Base-by-base conservation (phyloP, 2,113 vertebrate species). In the Todiramphus chloris region DNA sequence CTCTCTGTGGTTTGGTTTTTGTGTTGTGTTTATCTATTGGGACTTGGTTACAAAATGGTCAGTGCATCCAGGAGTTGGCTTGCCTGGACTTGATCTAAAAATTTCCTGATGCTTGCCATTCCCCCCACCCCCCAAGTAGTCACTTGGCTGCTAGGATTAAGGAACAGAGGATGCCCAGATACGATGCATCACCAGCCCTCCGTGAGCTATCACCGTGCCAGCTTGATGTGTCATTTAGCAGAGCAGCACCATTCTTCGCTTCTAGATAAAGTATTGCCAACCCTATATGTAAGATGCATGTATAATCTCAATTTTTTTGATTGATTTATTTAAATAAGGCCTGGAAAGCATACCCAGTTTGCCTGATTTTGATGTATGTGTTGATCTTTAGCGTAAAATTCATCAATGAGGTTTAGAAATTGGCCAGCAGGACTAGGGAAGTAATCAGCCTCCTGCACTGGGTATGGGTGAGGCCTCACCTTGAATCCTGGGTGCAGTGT, bases 281-380 rank as follows among this genome's bases (percentile, higher is more conserved):
- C 19, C 31, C n/a, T 44, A 1, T 37, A 15, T 17, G 11, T 39
- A 44, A 56, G 87, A 23, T n/a, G 53, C 11, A 3, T n/a, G 41
- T 69, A 8, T 35, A 7, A 0, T 37, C 31, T 46, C 6, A 0
- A 0, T 8, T 20, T 46, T 46, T 41, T 41, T 41, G 13, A 46
- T 19, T 46, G 19, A 46, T 19, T 4, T 39, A 68, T 73, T 56
- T 4, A 16, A 83, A 50, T 20, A 37, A 88, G 24, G 7, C 58
- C 23, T 39, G 30, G 84, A 50, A 75, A 48, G 8, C 16, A 11
- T 9, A 9, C 3, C 3, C 7, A 18, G 9, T 46, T 84, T 81
- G 17, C 41, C 14, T 77, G 16, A 0, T 67, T 82, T 63, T 58
- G 19, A 13, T 41, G 3, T 28, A 7, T 18, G 35, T 16, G 11